Conservation (phyloP, 2,888 invertebrate genomes). For the Luffia ferchaultella region DNA sequence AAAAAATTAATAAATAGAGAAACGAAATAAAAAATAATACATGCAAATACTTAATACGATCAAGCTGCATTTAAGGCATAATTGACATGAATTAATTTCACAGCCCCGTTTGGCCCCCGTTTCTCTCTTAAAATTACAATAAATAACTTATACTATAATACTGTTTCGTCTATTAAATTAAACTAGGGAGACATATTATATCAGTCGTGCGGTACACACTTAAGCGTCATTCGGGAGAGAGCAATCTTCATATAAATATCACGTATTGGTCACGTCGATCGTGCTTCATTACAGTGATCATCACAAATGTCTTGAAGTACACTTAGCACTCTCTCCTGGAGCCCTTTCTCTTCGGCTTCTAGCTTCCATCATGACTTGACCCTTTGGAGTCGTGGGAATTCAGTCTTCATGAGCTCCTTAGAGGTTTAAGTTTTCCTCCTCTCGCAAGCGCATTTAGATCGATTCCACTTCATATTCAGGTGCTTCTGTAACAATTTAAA, state of each 20-base stretch:
- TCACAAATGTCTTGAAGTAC: too few relatives aligned
- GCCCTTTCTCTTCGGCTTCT: too few relatives aligned
- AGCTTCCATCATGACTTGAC: too few relatives aligned
- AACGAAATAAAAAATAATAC: background rate
- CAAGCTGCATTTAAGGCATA: background rate
- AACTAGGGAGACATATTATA: too few relatives aligned
- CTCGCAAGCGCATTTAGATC: slow-evolving; percentile 50
- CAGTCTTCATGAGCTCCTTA: background rate
- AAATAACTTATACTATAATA: background rate
- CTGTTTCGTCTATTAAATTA: background rate
- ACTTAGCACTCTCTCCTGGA: too few relatives aligned
- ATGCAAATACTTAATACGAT: background rate
- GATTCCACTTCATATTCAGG: slow-evolving; percentile 57
- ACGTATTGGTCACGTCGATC: too few relatives aligned
- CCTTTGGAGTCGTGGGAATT: background rate
- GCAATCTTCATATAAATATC: too few relatives aligned
- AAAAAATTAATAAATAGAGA: background rate
- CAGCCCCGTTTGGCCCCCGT: background rate
- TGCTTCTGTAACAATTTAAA: slow-evolving; percentile 48
- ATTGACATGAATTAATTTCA: background rate
- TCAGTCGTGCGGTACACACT: too few relatives aligned
- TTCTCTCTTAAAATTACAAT: background rate
- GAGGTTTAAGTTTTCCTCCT: background rate
- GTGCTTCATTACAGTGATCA: too few relatives aligned
- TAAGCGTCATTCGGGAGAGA: too few relatives aligned